Conservation (phyloP, 2,113 vertebrate genomes). For the Pollimyrus isidori region DNA sequence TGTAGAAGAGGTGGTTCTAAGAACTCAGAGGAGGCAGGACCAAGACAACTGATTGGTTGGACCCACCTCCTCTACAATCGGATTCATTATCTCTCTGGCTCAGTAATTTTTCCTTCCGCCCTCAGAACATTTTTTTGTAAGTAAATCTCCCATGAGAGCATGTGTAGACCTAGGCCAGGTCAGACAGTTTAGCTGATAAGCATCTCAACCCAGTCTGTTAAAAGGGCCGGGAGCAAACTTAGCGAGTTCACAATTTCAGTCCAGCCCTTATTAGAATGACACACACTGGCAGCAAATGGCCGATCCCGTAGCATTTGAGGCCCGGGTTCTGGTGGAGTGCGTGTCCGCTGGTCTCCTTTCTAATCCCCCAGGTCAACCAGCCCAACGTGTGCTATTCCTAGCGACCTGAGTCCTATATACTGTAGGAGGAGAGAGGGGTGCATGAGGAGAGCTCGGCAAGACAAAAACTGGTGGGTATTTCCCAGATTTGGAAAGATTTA, state of each 20-base stretch:
- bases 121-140: too few relatives aligned
- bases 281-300: background rate
- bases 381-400: background rate
- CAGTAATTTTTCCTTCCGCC: too few relatives aligned
- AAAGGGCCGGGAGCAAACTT: background rate
- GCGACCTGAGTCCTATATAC: background rate
- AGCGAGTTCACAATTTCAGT: background rate
- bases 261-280: background rate
- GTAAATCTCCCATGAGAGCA: background rate
- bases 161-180: background rate
- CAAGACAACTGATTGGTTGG: too few relatives aligned
- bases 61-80: too few relatives aligned
- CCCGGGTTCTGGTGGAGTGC: background rate
- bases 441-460: background rate
- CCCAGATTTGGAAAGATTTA: slow-evolving; percentile 21
- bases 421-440: background rate
- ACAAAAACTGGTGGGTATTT: slow-evolving; percentile 19
- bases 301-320: background rate
- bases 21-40: too few relatives aligned
- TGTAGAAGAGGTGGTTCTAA: too few relatives aligned
- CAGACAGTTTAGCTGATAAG: background rate
- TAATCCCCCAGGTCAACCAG: background rate
- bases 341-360: background rate
- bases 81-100: too few relatives aligned
- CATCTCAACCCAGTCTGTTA: background rate